These are phyloP conservation scores for Gallinago undulata DNA, from an alignment of 2,113 vertebrate genomes.

Conservation along the genomic window DNA sequence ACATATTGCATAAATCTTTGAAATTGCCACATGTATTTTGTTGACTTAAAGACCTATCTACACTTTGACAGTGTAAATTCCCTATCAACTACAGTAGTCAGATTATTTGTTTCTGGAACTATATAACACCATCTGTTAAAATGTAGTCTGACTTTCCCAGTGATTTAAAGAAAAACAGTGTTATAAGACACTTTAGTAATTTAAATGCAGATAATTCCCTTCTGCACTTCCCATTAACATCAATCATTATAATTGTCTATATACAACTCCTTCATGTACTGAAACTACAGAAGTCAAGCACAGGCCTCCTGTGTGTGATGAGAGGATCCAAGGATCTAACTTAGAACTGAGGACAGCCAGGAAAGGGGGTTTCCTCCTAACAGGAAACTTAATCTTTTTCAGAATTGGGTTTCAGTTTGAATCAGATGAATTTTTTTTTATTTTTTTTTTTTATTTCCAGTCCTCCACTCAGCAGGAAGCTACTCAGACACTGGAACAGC, in stretches of 20 bases:
- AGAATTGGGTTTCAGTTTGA: not conserved
- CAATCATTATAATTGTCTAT: not conserved
- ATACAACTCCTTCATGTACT: not conserved
- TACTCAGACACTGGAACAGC: not conserved
- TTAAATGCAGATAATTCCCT: not conserved
- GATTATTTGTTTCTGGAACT: not conserved
- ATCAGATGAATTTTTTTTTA: not conserved
- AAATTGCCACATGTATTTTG: not conserved
- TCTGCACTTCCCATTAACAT: not conserved
- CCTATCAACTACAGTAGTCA: not conserved
- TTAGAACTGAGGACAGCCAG: not conserved
- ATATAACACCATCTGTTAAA: not conserved
- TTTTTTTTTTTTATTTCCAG: not conserved
- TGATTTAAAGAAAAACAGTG: not conserved
- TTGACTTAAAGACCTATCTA: not conserved
- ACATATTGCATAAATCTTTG: not conserved
- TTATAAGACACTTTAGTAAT: not conserved
- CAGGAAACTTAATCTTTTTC: not conserved
- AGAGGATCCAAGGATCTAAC: not conserved
- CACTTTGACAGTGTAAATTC: not conserved
- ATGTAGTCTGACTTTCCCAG: not conserved
- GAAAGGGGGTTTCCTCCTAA: constrained; percentile 12
- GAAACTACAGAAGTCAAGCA: not conserved
- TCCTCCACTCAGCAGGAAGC: constrained; percentile 6
- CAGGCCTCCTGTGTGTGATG: not conserved